A percentile compares a stretch with the other conserved stretches of the same genome.
Conservation (phyloP, 2,888 invertebrate genomes). For the Carterocephalus palaemon region DNA sequence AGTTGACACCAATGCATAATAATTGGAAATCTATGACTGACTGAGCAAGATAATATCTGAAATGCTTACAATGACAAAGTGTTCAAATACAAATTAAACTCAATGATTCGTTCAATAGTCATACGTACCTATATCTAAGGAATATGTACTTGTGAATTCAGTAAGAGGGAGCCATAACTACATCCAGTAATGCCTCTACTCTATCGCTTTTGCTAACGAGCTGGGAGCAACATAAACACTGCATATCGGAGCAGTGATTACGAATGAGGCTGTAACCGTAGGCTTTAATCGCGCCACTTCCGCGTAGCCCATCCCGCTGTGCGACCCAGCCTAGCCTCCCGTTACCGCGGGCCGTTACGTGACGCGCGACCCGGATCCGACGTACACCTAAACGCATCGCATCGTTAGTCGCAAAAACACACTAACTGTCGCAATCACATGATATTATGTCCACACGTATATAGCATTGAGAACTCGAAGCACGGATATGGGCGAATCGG, state of each 20-base stretch:
- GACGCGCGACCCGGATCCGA: slow-evolving; percentile 72
- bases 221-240: background rate
- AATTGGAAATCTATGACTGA: too few relatives aligned
- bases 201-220: slow-evolving; percentile 4
- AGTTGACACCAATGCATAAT: too few relatives aligned
- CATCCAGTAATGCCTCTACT: too few relatives aligned
- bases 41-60: too few relatives aligned
- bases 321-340: slow-evolving; percentile 69
- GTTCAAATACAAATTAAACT: too few relatives aligned
- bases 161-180: too few relatives aligned
- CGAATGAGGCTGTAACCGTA: slow-evolving; percentile 44
- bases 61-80: too few relatives aligned
- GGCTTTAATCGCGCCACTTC: slow-evolving; percentile 61
- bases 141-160: too few relatives aligned
- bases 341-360: slow-evolving; percentile 74
- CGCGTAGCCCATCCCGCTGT: slow-evolving; percentile 76
- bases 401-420: slow-evolving; percentile 40
- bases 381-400: slow-evolving; percentile 34
- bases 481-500: background rate
- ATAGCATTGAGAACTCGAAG: background rate
- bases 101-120: too few relatives aligned
- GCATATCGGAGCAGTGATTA: slow-evolving; percentile 9
- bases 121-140: too few relatives aligned
- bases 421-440: slow-evolving; percentile 35
- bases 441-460: background rate